These are phyloP conservation scores for Caenorhabditis doughertyi DNA, from an alignment of 2,888 invertebrate genomes.

Conservation along the genomic window DNA sequence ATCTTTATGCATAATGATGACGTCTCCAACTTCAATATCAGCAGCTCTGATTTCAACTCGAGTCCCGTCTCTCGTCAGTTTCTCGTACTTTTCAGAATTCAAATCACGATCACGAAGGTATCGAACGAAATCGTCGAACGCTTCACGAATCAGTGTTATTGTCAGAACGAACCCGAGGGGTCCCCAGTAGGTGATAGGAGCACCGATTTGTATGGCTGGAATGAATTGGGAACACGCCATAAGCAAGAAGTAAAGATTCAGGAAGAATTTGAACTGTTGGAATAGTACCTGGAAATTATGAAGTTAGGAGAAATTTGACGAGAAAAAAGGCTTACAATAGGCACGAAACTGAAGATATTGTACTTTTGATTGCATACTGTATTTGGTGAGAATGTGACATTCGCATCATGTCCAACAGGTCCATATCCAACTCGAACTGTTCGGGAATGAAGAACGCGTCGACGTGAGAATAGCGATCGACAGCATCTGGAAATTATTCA, in stretches of 20 bases:
- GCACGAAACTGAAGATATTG: conserved; percentile 87
- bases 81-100: conserved; percentile 94
- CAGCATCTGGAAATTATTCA: conserved; percentile 77
- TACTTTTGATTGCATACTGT: conserved; percentile 99
- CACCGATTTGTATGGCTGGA: conserved; percentile 95
- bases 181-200: conserved; percentile 99
- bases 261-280: conserved; percentile 98
- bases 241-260: conserved; percentile 97
- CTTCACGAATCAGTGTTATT: conserved; percentile 96
- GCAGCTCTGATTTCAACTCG: conserved; percentile 87
- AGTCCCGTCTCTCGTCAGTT: conserved; percentile 87
- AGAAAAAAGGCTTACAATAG: conserved; percentile 84
- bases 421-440: conserved; percentile 82
- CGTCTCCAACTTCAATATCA: conserved; percentile 89
- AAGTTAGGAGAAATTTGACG: neutral
- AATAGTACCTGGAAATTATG: conserved; percentile 89
- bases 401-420: conserved; percentile 69
- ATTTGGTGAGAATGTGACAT: conserved; percentile 86
- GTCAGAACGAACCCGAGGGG: conserved; percentile 96
- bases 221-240: conserved; percentile 99
- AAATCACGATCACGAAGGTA: conserved; percentile 96
- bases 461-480: conserved; percentile 77
- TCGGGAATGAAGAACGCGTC: conserved; percentile 79
- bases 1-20: conserved; percentile 92
- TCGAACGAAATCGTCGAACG: conserved; percentile 95